Percentiles rank a stretch among this genome's conserved stretches.
phyloP scores from a whole-genome alignment of 2,797 vertebrate genomes.

The Hydrophis major region DNA sequence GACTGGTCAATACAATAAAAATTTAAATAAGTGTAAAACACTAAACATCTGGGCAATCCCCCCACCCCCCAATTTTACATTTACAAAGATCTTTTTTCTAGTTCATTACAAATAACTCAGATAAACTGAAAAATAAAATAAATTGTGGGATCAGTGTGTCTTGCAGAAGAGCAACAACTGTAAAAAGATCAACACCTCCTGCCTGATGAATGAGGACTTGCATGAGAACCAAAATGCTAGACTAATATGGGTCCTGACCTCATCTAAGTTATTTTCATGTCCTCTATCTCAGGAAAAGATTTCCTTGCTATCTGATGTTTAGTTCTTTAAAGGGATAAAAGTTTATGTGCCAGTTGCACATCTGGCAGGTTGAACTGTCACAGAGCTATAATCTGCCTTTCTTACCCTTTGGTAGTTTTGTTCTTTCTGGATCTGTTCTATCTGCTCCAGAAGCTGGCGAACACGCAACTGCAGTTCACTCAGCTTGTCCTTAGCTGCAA shows the following conservation, averaged over 20 bases:
- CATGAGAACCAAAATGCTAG: neutral
- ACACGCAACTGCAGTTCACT: slow-evolving; percentile 88
- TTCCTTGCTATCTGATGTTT: neutral
- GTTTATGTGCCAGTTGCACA: neutral
- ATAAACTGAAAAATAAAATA: neutral
- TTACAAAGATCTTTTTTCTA: neutral
- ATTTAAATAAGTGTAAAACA: neutral
- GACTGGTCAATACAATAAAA: neutral
- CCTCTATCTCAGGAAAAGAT: neutral
- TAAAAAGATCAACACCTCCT: neutral
- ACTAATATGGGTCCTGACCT: neutral
- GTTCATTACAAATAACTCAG: neutral
- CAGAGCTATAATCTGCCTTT: neutral
- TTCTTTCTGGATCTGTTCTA: slow-evolving; percentile 93
- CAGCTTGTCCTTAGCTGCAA: slow-evolving; percentile 91
- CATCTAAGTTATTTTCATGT: neutral
- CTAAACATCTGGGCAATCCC: neutral
- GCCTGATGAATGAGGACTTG: neutral
- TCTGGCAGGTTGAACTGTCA: neutral
- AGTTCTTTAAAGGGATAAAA: neutral
- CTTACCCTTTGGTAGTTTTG: slow-evolving; percentile 91
- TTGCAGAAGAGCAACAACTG: neutral
- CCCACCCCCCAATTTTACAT: neutral
- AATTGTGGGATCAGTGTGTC: neutral
- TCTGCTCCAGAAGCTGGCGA: slow-evolving; percentile 88